Evolutionary conservation across 2,113 vertebrate genomes (phyloP), one percentile per base, ranked within the genome.

Genomic region (Mohoua ochrocephala): DNA sequence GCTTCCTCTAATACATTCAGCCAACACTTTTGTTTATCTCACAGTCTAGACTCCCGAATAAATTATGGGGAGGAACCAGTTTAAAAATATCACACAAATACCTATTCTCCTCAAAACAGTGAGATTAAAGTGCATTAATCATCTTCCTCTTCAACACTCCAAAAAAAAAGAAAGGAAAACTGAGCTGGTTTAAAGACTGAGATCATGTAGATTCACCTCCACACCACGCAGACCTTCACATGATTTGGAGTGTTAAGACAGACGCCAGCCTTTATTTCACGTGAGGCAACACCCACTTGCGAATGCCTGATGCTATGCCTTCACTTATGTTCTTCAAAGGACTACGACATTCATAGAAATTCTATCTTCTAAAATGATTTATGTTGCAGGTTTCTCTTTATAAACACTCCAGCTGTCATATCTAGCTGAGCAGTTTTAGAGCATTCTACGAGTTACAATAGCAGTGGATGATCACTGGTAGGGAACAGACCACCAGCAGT

Each of bases 151-250:
- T n/a, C 59, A 71, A 7, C 9, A 33, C 1, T 22, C 14, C 8
- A 10, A 31, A 37, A 52, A 50, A 20, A n/a, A 14, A 15, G 2
- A n/a, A 44, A 33, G 10, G 14, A 49, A 77, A 85, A 50, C 9
- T 26, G 41, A 56, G 7, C 11, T 87, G 24, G 7, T 49, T 28
- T 45, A 33, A 74, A 84, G 14, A 26, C 7, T 35, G 28, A 44
- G 15, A 16, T 4, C 3, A 21, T 11, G 21, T 33, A 41, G 50
- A 30, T 31, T 67, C 15, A 53, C 15, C 39, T 82, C 56, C 17
- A 13, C n/a, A 15, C 19, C 2, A 1, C 2, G 0, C 13, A 63
- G 33, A 70, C 11, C 16, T 50, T 47, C 26, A 28, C 3, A 7
- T 12, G 47, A 17, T 71, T 87, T 44, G 19, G 35, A 50, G 17